phyloP scores from a whole-genome alignment of 2,113 vertebrate genomes.

The Capra hircus region DNA sequence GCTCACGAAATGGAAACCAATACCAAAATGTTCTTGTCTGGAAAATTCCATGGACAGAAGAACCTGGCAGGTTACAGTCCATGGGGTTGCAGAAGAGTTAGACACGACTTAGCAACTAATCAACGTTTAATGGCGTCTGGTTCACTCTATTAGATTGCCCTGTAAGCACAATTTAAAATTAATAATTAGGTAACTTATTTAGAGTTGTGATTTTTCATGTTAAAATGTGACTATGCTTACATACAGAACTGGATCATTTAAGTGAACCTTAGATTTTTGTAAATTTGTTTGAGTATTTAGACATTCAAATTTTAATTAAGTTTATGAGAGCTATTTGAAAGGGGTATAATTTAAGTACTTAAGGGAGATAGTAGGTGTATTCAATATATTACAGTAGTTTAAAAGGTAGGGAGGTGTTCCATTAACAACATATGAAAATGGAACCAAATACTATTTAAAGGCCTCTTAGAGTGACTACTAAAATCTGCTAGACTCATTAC shows the following conservation, averaged over 20 bases:
- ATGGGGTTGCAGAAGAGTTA: neutral
- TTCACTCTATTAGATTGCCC: neutral
- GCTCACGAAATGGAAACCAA: neutral
- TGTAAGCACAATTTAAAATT: neutral
- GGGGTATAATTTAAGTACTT: neutral
- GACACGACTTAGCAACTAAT: neutral
- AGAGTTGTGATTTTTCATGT: conserved; percentile 14
- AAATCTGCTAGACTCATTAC: neutral
- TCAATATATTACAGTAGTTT: neutral
- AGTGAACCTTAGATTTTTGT: neutral
- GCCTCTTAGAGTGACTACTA: neutral
- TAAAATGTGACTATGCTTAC: neutral
- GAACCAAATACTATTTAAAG: neutral
- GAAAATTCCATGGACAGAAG: neutral
- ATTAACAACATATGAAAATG: neutral
- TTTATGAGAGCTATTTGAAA: neutral
- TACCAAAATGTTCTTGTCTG: neutral
- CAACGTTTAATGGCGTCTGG: neutral
- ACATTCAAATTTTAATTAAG: neutral
- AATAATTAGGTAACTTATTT: neutral
- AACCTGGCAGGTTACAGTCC: neutral
- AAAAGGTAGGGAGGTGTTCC: conserved; percentile 1
- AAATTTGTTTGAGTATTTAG: neutral
- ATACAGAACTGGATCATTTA: neutral
- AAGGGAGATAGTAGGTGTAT: neutral